Base-by-base conservation (phyloP, 2,113 vertebrate genomes). In the Ophthalmolycus amberensis region DNA sequence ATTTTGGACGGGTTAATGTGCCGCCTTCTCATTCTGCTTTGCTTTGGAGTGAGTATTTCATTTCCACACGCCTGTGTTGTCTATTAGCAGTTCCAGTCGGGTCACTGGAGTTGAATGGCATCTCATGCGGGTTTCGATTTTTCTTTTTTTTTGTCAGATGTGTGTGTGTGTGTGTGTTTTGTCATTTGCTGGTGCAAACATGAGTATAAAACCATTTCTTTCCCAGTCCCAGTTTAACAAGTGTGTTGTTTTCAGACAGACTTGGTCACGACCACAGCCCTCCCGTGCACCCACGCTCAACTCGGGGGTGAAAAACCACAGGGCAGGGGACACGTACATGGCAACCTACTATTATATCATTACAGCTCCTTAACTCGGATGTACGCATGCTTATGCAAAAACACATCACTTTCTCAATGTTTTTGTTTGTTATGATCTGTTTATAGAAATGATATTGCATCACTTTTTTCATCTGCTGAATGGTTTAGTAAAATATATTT, bases 241-340 rank as follows among this genome's bases (percentile, higher is more conserved):
- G 90, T 71, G 85, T 92, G 90, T 91, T 92, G 90, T 93, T 91
- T 92, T 91, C 90, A 91, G 91, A 84, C 91, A 94, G 90, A 93
- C 94, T 71, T 81, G 89, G 91, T 93, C 85, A 90, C 75, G 83
- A 75, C 93, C 94, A 85, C 93, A 95, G 56, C 72, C 85, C 76
- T 90, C 59, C 58, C 16, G 16, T 87, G 65, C 85, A 84, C 91
- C 92, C 91, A 94, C 92, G 79, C 88, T 84, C 48, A 77, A 60
- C 84, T 79, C 22, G 40, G 82, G 73, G 71, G 27, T 4, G 27
- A 83, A 70, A 80, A 92, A 90, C 88, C 87, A 83, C 86, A 88
- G 82, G 77, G 70, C 82, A 85, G 83, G 78, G 62, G 86, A 88
- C 87, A 34, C 44, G 59, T 79, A 52, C 74, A 85, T 73, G 70